phyloP scores from a whole-genome alignment of 2,888 invertebrate species.

The Mesorhabditis sp. region DNA sequence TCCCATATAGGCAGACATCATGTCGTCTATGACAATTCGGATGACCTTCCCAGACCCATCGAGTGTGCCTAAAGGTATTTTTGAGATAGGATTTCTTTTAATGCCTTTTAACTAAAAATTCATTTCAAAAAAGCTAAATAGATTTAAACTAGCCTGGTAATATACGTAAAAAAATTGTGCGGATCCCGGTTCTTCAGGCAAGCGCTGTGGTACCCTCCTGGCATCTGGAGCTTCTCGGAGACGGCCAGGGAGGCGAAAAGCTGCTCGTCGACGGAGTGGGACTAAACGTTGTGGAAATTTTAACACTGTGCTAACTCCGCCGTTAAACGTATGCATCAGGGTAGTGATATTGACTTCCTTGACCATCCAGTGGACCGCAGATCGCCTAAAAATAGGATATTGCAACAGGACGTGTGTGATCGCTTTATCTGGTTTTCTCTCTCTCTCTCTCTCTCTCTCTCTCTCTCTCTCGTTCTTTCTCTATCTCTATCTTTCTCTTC shows the following conservation, averaged over 20 bases:
- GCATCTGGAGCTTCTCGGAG: background rate
- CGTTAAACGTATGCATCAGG: background rate
- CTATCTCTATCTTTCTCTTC: too few relatives aligned
- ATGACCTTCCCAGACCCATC: background rate
- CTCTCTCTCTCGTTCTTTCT: too few relatives aligned
- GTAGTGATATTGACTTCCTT: background rate
- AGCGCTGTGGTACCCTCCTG: background rate
- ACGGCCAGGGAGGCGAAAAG: background rate
- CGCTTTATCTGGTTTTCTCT: too few relatives aligned
- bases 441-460: too few relatives aligned
- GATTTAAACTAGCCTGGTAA: background rate
- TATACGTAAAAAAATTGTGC: background rate
- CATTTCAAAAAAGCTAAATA: too few relatives aligned
- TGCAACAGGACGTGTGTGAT: too few relatives aligned
- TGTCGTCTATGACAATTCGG: background rate
- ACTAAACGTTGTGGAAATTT: background rate
- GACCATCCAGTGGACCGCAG: background rate
- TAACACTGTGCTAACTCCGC: too few relatives aligned
- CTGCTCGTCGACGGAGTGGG: slow-evolving; percentile 1
- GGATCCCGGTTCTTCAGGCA: background rate
- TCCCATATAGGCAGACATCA: background rate
- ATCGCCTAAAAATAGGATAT: background rate
- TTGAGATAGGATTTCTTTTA: too few relatives aligned
- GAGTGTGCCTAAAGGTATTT: background rate
- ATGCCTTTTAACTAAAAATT: too few relatives aligned